Evolutionary conservation across 2,797 vertebrate genomes (phyloP).

Genomic region (Sternarchorhynchus goeldii): DNA sequence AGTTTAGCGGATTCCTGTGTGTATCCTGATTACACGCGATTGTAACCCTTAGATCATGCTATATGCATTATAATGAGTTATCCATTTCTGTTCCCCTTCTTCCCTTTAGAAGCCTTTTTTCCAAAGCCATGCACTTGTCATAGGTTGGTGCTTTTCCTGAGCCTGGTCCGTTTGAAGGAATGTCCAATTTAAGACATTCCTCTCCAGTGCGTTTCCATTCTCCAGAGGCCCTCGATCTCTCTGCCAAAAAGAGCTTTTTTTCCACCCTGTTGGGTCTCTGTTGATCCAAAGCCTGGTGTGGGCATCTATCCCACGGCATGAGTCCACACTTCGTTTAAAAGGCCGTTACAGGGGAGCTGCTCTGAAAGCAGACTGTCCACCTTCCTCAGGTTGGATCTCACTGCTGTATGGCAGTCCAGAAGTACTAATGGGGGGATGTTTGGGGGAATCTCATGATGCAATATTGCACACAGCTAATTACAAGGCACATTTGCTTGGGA

Average conservation of each 20-base stretch:
- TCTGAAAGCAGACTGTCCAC: slow-evolving; percentile 5
- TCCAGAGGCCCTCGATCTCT: slow-evolving; percentile 58
- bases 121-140: background rate
- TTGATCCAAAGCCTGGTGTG: slow-evolving; percentile 57
- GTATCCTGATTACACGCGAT: slow-evolving; percentile 8
- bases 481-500: background rate
- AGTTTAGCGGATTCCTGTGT: slow-evolving; percentile 5
- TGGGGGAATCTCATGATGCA: slow-evolving; percentile 1
- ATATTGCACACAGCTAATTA: slow-evolving; percentile 10
- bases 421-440: background rate
- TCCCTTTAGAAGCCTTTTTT: background rate
- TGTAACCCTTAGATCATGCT: background rate
- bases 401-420: background rate
- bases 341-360: slow-evolving; percentile 18
- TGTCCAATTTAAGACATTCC: slow-evolving; percentile 72
- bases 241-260: slow-evolving; percentile 59
- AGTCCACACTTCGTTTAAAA: background rate
- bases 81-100: background rate
- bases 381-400: background rate
- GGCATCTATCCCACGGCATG: slow-evolving; percentile 20
- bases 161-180: slow-evolving; percentile 56
- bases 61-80: slow-evolving; percentile 11
- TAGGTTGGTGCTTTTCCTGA: slow-evolving; percentile 25
- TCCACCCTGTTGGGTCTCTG: slow-evolving; percentile 62
- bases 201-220: slow-evolving; percentile 65